These are phyloP conservation scores for Drosophila paramelanica DNA, from an alignment of 2,888 invertebrate genomes.

Conservation along the genomic window DNA sequence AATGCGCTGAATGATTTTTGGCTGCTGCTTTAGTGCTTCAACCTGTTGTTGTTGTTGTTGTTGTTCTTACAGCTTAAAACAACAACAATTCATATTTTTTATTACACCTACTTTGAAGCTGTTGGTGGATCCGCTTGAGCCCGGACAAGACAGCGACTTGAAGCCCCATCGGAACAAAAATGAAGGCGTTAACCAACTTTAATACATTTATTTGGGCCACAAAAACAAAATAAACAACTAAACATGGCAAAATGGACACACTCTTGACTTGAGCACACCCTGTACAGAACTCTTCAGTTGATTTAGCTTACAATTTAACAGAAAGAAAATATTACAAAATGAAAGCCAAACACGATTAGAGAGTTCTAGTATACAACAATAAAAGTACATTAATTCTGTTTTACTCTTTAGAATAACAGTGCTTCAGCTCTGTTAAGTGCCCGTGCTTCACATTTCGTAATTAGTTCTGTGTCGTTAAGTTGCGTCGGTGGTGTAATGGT, in stretches of 20 bases:
- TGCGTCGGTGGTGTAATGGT: constrained; percentile 82
- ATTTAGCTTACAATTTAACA: too few relatives aligned
- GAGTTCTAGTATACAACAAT: not conserved
- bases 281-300: not conserved
- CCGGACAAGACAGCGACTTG: constrained; percentile 11
- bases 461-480: not conserved
- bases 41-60: constrained; percentile 31
- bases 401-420: not conserved
- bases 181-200: constrained; percentile 82
- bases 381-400: too few relatives aligned
- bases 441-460: not conserved
- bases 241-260: not conserved
- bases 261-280: constrained; percentile 7
- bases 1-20: constrained; percentile 71
- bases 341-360: too few relatives aligned
- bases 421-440: not conserved
- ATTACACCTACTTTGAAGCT: constrained; percentile 72
- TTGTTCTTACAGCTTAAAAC: constrained; percentile 60
- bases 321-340: too few relatives aligned
- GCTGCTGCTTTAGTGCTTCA: constrained; percentile 37
- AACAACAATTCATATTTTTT: constrained; percentile 80
- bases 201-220: constrained; percentile 83
- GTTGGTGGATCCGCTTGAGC: constrained; percentile 18
- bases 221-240: constrained; percentile 46
- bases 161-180: constrained; percentile 32